These are phyloP conservation scores for Polyodon spathula DNA, from an alignment of 2,113 vertebrate genomes.

Conservation along the genomic window DNA sequence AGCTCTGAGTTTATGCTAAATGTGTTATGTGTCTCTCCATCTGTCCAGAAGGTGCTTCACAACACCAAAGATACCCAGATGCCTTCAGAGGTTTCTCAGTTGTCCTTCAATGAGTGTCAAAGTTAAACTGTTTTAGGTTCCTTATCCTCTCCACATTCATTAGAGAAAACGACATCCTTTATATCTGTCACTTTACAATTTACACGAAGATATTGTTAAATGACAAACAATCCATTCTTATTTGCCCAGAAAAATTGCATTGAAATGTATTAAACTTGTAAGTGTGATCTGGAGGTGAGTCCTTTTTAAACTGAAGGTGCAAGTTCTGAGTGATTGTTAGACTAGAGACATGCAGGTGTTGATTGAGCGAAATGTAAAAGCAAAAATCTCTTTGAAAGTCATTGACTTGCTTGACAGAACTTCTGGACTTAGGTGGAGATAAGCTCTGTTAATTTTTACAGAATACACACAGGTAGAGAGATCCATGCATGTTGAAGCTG, in stretches of 20 bases:
- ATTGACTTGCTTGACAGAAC: background rate
- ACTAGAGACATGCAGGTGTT: constrained; percentile 14
- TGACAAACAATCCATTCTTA: constrained; percentile 58
- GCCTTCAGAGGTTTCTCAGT: constrained; percentile 20
- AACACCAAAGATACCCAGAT: no score
- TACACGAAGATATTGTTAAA: constrained; percentile 42
- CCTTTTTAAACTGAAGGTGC: constrained; percentile 45
- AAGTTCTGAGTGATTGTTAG: constrained; percentile 42
- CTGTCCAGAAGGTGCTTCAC: no score
- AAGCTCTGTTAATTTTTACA: background rate
- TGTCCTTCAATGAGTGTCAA: constrained; percentile 23
- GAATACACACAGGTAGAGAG: no score
- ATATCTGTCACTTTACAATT: constrained; percentile 56
- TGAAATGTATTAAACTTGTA: constrained; percentile 47
- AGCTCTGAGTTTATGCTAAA: no score
- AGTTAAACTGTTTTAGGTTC: constrained; percentile 30
- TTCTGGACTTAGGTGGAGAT: background rate
- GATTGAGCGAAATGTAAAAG: background rate
- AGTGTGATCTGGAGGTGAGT: constrained; percentile 46
- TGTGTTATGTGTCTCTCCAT: no score
- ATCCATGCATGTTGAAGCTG: no score
- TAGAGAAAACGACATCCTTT: constrained; percentile 23
- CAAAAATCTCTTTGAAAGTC: constrained; percentile 6
- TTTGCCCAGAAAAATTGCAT: constrained; percentile 51
- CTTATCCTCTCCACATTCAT: constrained; percentile 35